Conservation (phyloP, 2,113 vertebrate species). For the Podilymbus podiceps region DNA sequence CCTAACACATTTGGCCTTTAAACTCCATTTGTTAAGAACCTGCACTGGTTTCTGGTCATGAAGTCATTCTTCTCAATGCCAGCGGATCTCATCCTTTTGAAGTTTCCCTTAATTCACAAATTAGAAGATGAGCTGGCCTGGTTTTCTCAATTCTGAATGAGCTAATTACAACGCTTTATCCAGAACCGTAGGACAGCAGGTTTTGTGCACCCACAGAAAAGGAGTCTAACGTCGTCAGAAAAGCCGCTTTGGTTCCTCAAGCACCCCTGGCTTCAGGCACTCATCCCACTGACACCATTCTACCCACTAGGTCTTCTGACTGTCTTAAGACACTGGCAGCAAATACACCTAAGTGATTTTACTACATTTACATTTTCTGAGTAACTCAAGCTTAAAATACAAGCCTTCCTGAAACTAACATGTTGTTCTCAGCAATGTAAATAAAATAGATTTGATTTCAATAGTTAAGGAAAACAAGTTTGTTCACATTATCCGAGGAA, state of each 20-base stretch:
- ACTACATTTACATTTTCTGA: neutral
- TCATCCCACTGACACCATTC: neutral
- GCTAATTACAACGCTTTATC: neutral
- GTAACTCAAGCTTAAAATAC: neutral
- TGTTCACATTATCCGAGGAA: neutral
- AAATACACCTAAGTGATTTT: fast-evolving
- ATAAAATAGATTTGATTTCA: neutral
- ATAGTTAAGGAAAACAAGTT: neutral
- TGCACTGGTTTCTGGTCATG: neutral
- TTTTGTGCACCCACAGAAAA: no score
- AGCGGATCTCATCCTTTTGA: neutral
- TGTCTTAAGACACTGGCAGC: neutral
- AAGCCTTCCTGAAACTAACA: neutral
- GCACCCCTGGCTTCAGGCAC: fast-evolving
- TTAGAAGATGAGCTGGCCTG: neutral
- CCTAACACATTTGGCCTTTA: neutral
- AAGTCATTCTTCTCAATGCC: neutral
- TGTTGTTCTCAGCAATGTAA: fast-evolving
- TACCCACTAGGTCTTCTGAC: neutral
- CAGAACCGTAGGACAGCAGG: neutral
- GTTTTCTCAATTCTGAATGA: neutral
- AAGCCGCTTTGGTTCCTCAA: neutral
- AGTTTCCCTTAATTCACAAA: neutral
- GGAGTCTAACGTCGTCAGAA: neutral
- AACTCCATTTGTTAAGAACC: neutral